Percentiles rank a stretch among this genome's conserved stretches.
Evolutionary conservation across 2,888 invertebrate genomes (phyloP).

Genomic region (Polia nebulosa): DNA sequence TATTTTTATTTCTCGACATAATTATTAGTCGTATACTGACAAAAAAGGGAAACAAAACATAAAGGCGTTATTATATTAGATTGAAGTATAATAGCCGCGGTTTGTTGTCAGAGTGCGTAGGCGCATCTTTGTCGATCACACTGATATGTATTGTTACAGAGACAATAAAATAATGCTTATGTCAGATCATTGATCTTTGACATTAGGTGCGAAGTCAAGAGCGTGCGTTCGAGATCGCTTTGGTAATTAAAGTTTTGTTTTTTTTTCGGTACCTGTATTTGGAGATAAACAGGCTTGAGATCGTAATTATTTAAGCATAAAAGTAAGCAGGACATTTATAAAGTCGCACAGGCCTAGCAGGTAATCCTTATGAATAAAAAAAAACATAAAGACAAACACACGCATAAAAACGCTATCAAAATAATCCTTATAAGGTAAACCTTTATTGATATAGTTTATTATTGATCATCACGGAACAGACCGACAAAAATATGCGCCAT

Average conservation of each 20-base stretch:
- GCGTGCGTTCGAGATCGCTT: conserved; percentile 57
- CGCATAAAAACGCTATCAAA: background rate
- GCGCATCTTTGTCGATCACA: conserved; percentile 68
- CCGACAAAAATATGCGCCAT: conserved; percentile 31
- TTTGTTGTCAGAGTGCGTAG: conserved; percentile 76
- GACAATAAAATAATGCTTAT: conserved; percentile 61
- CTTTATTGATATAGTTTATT: conserved; percentile 16
- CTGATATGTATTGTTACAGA: conserved; percentile 60
- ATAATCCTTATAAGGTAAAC: background rate
- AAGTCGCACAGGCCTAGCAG: conserved; percentile 1
- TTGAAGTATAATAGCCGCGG: conserved; percentile 81
- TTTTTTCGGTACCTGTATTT: conserved; percentile 19
- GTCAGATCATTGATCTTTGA: conserved; percentile 75
- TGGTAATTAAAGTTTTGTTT: conserved; percentile 49
- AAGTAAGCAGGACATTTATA: background rate
- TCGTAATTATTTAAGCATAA: conserved; percentile 1
- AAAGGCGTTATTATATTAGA: conserved; percentile 83
- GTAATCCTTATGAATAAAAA: conserved; percentile 3
- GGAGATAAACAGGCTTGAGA: conserved; percentile 7
- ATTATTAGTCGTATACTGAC: conserved; percentile 71
- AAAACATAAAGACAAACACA: background rate
- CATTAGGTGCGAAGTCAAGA: conserved; percentile 72
- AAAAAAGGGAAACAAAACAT: conserved; percentile 76
- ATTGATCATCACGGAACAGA: conserved; percentile 15
- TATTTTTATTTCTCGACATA: conserved; percentile 65